These are phyloP conservation scores for Cerastis leucographa DNA, from an alignment of 2,888 invertebrate genomes.

Conservation along the genomic window DNA sequence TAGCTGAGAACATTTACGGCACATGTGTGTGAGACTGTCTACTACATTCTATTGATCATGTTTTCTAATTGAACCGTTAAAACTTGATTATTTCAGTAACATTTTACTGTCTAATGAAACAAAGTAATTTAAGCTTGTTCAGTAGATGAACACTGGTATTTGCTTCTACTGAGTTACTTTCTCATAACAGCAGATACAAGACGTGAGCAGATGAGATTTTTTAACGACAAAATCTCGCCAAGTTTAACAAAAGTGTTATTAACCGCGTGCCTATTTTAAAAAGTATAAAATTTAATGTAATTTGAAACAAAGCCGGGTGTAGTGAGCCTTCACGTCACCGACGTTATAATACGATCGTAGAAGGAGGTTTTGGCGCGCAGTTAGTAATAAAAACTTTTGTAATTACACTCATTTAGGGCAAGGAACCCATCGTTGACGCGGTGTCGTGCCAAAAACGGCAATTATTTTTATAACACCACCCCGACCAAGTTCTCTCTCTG, in stretches of 20 bases:
- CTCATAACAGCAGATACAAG: not conserved
- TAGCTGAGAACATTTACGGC: conserved; percentile 28
- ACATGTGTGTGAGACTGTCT: conserved; percentile 33
- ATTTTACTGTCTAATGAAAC: not conserved
- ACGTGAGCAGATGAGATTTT: not conserved
- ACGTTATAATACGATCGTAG: conserved; percentile 76
- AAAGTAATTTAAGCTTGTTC: not conserved
- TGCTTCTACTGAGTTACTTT: not conserved
- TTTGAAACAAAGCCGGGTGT: conserved; percentile 71
- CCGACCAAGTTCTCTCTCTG: conserved; percentile 71
- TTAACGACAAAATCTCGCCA: conserved; percentile 16
- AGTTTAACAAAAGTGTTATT: conserved; percentile 31
- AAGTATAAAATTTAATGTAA: conserved; percentile 71
- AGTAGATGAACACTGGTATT: not conserved
- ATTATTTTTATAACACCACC: conserved; percentile 86
- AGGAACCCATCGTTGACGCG: conserved; percentile 86
- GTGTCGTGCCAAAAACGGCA: conserved; percentile 88
- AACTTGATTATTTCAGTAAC: conserved; percentile 19
- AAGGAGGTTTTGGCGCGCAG: conserved; percentile 86
- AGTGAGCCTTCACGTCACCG: conserved; percentile 71
- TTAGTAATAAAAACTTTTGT: conserved; percentile 90
- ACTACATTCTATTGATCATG: conserved; percentile 24
- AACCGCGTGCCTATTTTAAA: conserved; percentile 53
- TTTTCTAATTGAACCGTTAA: conserved; percentile 30
- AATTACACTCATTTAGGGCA: conserved; percentile 89